Evolutionary conservation across 2,113 vertebrate genomes (phyloP).

Genomic region (Podilymbus podiceps): DNA sequence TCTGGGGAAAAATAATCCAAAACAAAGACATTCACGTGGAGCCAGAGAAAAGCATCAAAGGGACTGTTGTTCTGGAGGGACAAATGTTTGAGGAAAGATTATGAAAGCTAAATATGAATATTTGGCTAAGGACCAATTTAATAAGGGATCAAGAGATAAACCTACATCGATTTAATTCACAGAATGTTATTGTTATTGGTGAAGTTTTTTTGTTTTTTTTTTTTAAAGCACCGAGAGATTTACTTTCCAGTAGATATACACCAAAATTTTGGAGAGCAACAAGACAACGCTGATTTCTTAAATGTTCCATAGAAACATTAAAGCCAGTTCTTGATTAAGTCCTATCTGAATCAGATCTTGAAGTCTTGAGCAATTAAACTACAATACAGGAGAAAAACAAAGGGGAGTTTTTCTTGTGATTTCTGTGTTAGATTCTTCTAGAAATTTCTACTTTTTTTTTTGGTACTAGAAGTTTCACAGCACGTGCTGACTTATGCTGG

Average conservation of each 20-base stretch:
- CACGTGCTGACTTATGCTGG: not conserved
- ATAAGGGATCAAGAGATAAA: not conserved
- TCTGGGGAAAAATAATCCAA: not conserved
- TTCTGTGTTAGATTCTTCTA: not conserved
- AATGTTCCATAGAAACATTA: not conserved
- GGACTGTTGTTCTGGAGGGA: not conserved
- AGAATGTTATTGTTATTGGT: not conserved
- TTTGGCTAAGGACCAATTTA: not conserved
- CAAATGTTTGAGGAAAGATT: not conserved
- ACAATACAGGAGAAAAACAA: not conserved
- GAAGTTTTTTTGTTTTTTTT: not conserved
- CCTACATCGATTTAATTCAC: not conserved
- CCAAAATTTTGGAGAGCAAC: not conserved
- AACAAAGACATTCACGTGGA: not conserved
- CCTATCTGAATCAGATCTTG: not conserved
- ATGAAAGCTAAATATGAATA: not conserved
- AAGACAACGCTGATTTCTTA: not conserved
- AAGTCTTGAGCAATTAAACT: not conserved
- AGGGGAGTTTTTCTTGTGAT: not conserved
- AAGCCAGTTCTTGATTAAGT: not conserved
- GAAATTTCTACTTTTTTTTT: not conserved
- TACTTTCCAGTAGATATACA: not conserved
- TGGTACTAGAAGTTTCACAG: not conserved
- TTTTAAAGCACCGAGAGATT: not conserved
- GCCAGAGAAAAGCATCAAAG: not conserved